Conservation (phyloP, 1,140 invertebrate species). For the Heterodera schachtii region DNA sequence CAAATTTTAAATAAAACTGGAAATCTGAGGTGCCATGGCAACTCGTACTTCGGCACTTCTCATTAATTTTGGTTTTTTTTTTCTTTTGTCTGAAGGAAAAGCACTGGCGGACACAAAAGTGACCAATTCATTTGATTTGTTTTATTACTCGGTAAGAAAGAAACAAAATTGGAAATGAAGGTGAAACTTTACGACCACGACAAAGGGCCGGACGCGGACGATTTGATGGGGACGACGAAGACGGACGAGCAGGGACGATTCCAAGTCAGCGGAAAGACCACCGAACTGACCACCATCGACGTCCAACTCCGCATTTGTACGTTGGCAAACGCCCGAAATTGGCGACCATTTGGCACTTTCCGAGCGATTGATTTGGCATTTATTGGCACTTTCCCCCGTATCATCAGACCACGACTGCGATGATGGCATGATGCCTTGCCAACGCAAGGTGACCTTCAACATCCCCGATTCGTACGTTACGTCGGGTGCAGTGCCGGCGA, state of each 20-base stretch:
- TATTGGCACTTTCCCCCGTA: neutral
- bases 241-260: conserved; percentile 37
- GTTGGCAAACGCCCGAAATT: neutral
- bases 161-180: neutral
- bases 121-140: neutral
- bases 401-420: conserved; percentile 40
- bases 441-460: conserved; percentile 44
- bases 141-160: neutral
- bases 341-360: too few species aligned
- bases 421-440: conserved; percentile 45
- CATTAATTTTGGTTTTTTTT: neutral
- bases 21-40: too few species aligned
- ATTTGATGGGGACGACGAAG: conserved; percentile 35
- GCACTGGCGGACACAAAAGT: conserved; percentile 43
- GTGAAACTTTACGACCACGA: conserved; percentile 42
- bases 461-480: conserved; percentile 42
- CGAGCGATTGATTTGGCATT: neutral
- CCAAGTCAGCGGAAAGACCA: conserved; percentile 30
- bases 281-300: conserved; percentile 40
- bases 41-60: neutral
- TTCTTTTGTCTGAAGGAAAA: conserved; percentile 32
- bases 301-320: conserved; percentile 33
- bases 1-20: too few species aligned
- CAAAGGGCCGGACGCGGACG: conserved; percentile 42
- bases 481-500: conserved; percentile 21